These are phyloP conservation scores for Octonoba sinensis DNA, from an alignment of 2,888 invertebrate species.

Conservation along the genomic window DNA sequence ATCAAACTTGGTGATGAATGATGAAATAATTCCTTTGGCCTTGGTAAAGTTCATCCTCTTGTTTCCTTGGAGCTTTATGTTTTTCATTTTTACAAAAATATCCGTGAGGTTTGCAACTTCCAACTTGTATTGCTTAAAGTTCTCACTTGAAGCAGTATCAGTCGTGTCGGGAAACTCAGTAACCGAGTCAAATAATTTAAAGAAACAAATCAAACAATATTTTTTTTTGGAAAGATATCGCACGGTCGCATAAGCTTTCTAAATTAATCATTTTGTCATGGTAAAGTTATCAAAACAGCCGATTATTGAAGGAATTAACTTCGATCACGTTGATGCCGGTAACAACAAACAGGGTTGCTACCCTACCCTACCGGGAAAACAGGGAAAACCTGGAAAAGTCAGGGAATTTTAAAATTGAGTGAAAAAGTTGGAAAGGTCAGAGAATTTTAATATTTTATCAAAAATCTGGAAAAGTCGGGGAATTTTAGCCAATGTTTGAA, in stretches of 20 bases:
- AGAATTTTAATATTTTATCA: no score
- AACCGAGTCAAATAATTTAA: background rate
- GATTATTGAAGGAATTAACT: background rate
- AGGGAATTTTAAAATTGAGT: no score
- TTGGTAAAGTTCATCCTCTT: no score
- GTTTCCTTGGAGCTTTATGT: no score
- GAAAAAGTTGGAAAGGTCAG: no score
- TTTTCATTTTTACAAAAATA: constrained; percentile 2
- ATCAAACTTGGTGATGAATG: no score
- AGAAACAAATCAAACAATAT: background rate
- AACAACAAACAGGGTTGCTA: no score
- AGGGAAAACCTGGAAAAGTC: no score
- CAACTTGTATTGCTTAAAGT: background rate
- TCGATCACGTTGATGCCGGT: constrained; percentile 1
- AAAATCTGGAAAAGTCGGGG: no score
- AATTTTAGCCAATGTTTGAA: no score
- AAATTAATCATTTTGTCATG: background rate
- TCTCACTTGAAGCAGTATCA: background rate
- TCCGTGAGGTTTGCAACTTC: background rate
- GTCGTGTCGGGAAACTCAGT: background rate
- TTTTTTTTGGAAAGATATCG: background rate
- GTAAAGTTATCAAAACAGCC: background rate
- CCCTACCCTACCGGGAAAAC: no score
- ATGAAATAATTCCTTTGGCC: no score
- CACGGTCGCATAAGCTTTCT: background rate